Base-by-base conservation (phyloP, 2,797 vertebrate species). In the Sus cebifrons region DNA sequence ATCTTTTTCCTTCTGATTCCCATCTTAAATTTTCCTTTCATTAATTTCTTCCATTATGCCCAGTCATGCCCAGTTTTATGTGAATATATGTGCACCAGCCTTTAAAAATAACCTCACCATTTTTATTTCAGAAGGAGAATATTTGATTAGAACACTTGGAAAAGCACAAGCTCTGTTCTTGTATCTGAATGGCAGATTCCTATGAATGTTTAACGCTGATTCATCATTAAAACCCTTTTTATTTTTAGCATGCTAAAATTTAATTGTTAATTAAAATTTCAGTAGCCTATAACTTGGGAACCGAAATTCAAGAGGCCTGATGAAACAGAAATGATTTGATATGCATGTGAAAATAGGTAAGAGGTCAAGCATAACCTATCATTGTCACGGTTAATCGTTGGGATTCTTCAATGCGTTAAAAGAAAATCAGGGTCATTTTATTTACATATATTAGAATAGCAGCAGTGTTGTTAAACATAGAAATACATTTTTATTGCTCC, bases 191-290 rank as follows among this genome's bases (percentile, higher is more conserved):
- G 89, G 16, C 78, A 96, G 36, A 75, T 95, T 97, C 73, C 83
- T 90, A 94, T 95, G 85, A 96, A 97, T 81, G n/a, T 74, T 95
- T 94, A 92, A 96, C 1, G 0, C 13, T 4, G 92, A 83, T 93
- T 96, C 16, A 2, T 91, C 91, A 94, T 93, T 75, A 94, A 91
- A 93, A 78, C 1, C 0, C 0, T 3, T 78, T 79, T 82, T 91
- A 83, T 73, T 95, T 97, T 93, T 82, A 90, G 25, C 67, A 93
- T 86, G 81, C 68, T 93, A 77, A 85, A 93, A 32, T 82, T 93
- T 96, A 93, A 95, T 92, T 92, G 20, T 87, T 97, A 93, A 97
- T 97, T 97, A 97, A 97, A 96, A 92, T 94, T 96, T 96, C 81
- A 87, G 44, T 92, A 78, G 64, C 78, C 78, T 90, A 68, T 74